Percentiles rank a stretch among this genome's conserved stretches.
These are phyloP conservation scores for Marisa cornuarietis DNA, from an alignment of 1,140 invertebrate species.

Conservation along the genomic window DNA sequence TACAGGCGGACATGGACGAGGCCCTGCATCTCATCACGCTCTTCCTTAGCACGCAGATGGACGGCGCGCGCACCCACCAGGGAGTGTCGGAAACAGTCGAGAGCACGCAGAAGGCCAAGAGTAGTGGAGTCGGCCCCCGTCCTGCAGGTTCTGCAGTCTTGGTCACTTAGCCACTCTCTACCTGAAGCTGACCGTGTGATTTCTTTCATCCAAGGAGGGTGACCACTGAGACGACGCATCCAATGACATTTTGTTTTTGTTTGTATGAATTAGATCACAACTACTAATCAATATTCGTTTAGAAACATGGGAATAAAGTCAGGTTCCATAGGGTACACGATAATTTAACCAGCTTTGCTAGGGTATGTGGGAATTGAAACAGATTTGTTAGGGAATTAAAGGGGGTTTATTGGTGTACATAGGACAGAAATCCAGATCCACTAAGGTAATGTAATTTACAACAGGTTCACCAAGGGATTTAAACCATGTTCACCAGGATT, in stretches of 20 bases:
- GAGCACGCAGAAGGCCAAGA: conserved; percentile 16
- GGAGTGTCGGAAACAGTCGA: conserved; percentile 36
- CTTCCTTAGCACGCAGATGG: conserved; percentile 50
- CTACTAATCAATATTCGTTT: neutral
- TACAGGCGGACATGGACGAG: conserved; percentile 52
- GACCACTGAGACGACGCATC: neutral
- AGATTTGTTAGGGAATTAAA: no score
- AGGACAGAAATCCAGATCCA: no score
- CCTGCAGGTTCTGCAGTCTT: neutral
- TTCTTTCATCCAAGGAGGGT: conserved; percentile 1
- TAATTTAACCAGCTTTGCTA: no score
- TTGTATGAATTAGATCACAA: neutral
- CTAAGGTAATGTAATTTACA: no score
- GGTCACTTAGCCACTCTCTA: neutral
- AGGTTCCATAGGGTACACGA: no score
- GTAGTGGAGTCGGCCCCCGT: no score
- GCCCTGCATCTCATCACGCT: conserved; percentile 49
- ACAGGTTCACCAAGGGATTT: no score
- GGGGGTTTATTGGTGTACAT: no score
- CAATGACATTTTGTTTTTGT: neutral
- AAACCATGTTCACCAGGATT: no score
- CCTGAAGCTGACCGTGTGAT: neutral
- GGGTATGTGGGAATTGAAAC: no score
- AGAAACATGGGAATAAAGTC: neutral
- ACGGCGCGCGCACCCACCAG: conserved; percentile 39